Evolutionary conservation across 2,888 invertebrate genomes (phyloP).

Genomic region (Mesoligia furuncula): DNA sequence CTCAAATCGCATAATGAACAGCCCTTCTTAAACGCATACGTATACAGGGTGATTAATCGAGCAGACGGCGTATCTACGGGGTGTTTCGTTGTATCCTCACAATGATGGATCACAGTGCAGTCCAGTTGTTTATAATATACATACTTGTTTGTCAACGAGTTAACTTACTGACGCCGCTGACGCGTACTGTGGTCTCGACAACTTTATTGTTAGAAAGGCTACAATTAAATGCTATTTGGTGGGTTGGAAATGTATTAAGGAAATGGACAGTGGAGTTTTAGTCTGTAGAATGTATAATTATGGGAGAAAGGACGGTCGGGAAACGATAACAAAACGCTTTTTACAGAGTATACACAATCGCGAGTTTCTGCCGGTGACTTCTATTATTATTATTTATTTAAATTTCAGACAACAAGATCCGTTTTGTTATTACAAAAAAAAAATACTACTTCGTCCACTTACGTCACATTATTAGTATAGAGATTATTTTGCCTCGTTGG

Average conservation of each 20-base stretch:
- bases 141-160: constrained; percentile 60
- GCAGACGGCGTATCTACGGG: constrained; percentile 82
- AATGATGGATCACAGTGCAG: constrained; percentile 83
- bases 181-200: neutral
- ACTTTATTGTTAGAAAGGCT: constrained; percentile 18
- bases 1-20: constrained; percentile 57
- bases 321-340: neutral
- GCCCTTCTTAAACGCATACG: constrained; percentile 70
- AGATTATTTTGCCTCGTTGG: neutral
- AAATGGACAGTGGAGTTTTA: neutral
- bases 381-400: too few relatives aligned
- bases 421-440: too few relatives aligned
- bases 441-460: too few relatives aligned
- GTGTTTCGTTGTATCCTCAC: constrained; percentile 82
- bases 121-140: constrained; percentile 62
- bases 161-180: constrained; percentile 50
- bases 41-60: constrained; percentile 84
- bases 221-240: neutral
- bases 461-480: too few relatives aligned
- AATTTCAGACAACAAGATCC: too few relatives aligned
- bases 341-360: neutral
- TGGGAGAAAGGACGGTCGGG: neutral
- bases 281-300: neutral
- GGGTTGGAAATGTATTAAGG: neutral
- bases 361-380: neutral